Base-by-base conservation (phyloP, 2,888 invertebrate genomes). In the Isoperla grammatica region DNA sequence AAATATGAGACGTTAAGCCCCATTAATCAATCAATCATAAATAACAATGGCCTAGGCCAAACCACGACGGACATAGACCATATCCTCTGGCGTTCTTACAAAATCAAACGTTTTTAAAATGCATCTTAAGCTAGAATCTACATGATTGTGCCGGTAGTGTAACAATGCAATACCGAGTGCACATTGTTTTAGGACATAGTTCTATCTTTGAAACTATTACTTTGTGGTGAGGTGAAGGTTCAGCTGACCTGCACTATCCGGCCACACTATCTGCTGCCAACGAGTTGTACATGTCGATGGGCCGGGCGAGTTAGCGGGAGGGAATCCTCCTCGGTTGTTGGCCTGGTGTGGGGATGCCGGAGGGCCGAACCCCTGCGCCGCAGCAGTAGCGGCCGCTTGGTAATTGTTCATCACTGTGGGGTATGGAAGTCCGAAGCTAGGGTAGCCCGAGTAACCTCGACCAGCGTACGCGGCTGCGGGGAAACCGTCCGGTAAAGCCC, bases 401-500 rank as follows among this genome's bases (percentile, higher is more conserved):
- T 95, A 95, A 83, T 93, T 95, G 83, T 92, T 93, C 90, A 95
- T 94, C 79, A 95, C 95, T 92, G 88, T 90, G 77, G 94, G 94
- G 82, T 94, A 94, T 78, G 94, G 94, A 81, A 95, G 90, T 85
- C 94, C 93, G 84, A 94, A 94, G 86, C 93, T 91, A 82, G 94
- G 92, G 85, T 94, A 94, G 83, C 93, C 92, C 82, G 93, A 92
- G 83, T 93, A 95, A 78, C 94, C 91, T 80, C 94, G 90, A 79
- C 93, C 92, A 77, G 94, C 93, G 81, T 93, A 93, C 74, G 93
- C 93, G 75, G 88, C 88, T 78, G 93, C 92, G 81, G 93, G 92
- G 79, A 94, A 93, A 94, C 94, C 93, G 84, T 94, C 94, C 81
- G 93, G 93, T 84, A 94, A 88, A 83, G 92, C 91, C 85, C 93